phyloP scores from a whole-genome alignment of 1,140 invertebrate genomes.

The Trinorchestia longiramus region DNA sequence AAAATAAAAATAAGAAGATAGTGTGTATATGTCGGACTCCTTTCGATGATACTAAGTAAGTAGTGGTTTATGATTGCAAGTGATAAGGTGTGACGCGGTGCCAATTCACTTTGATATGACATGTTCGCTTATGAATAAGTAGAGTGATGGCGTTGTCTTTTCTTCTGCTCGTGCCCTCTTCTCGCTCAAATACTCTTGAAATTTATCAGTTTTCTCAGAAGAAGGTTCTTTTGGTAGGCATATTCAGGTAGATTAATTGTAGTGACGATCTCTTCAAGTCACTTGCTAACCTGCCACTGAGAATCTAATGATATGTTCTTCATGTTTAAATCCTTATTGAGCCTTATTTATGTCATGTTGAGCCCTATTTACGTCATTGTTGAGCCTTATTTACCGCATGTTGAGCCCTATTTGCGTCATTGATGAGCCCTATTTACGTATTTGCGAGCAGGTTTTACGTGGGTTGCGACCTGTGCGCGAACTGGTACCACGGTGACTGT shows the following conservation, averaged over 20 bases:
- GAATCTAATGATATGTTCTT: no score
- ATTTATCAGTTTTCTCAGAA: no score
- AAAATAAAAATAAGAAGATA: conserved; percentile 82
- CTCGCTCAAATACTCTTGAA: not conserved
- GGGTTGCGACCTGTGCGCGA: conserved; percentile 95
- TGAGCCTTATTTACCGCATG: no score
- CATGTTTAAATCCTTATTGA: no score
- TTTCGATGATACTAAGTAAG: conserved; percentile 92
- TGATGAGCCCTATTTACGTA: not conserved
- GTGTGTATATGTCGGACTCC: conserved; percentile 95
- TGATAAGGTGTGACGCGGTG: not conserved
- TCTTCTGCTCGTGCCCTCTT: not conserved
- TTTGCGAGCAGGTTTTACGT: conserved; percentile 86
- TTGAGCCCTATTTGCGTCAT: not conserved
- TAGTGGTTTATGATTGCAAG: not conserved
- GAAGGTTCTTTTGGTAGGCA: no score
- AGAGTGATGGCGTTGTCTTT: no score
- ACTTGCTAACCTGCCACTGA: no score
- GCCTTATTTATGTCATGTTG: no score
- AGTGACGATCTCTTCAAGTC: no score
- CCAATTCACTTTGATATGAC: not conserved
- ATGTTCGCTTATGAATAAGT: not conserved
- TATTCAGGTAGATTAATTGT: no score
- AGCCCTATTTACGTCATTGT: no score
- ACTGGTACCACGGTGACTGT: conserved; percentile 98